Percentiles rank a stretch among this genome's conserved stretches.
Evolutionary conservation across 2,113 vertebrate genomes (phyloP).

Genomic region (Eublepharis macularius): DNA sequence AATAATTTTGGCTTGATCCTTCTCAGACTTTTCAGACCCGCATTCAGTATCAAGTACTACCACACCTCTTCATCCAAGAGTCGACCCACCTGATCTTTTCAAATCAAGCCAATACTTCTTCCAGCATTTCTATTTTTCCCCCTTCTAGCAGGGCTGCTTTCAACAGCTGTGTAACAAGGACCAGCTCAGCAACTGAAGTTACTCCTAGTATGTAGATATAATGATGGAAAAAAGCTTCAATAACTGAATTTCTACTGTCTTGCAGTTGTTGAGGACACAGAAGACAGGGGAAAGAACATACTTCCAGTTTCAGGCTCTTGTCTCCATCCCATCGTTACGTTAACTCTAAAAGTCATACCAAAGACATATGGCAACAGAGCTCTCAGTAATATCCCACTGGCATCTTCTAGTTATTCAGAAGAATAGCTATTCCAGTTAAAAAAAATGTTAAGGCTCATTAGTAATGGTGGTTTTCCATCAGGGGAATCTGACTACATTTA

Average conservation of each 20-base stretch:
- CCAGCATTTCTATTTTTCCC: neutral
- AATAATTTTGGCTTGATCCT: neutral
- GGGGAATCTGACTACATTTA: neutral
- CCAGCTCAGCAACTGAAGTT: neutral
- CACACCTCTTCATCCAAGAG: neutral
- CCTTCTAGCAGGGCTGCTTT: neutral
- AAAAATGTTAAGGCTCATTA: too few relatives aligned
- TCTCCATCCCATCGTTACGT: neutral
- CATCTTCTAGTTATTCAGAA: neutral
- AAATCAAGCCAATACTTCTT: neutral
- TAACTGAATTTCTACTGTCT: neutral
- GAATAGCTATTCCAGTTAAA: neutral
- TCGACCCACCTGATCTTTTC: neutral
- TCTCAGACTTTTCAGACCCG: neutral
- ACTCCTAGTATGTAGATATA: neutral
- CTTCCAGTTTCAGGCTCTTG: neutral
- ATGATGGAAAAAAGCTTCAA: neutral
- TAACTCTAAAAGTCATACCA: neutral
- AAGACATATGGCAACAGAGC: neutral
- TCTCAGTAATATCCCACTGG: neutral
- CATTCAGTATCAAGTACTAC: neutral
- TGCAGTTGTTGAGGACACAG: neutral
- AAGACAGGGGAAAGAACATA: neutral
- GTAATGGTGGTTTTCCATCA: neutral
- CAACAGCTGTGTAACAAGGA: neutral